These are phyloP conservation scores for Penaeus japonicus DNA, from an alignment of 1,140 invertebrate genomes.

Conservation along the genomic window DNA sequence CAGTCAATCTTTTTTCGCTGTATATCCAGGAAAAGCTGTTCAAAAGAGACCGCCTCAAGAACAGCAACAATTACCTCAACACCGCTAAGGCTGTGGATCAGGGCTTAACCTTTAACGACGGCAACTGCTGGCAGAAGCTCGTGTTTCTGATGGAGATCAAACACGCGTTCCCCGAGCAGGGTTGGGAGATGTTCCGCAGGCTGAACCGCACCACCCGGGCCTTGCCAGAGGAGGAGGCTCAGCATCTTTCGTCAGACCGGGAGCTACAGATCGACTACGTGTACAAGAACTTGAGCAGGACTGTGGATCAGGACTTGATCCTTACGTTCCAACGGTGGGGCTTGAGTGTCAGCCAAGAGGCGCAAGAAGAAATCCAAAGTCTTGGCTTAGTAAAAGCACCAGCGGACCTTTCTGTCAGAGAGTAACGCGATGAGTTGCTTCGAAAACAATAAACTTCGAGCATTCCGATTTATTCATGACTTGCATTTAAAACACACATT, in stretches of 20 bases:
- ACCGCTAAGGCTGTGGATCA: slow-evolving; percentile 22
- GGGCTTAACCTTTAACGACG: not conserved
- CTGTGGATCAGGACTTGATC: not conserved
- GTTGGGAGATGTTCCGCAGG: slow-evolving; percentile 17
- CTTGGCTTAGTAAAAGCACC: not conserved
- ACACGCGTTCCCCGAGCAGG: slow-evolving; percentile 1
- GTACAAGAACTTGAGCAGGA: not conserved
- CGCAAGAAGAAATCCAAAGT: not conserved
- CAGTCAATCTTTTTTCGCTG: slow-evolving; percentile 29
- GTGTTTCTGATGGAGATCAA: slow-evolving; percentile 42
- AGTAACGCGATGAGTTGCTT: too few relatives aligned
- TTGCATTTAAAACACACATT: too few relatives aligned
- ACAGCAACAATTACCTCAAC: not conserved
- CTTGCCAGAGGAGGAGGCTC: not conserved
- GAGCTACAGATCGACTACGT: slow-evolving; percentile 13
- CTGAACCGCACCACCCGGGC: slow-evolving; percentile 2
- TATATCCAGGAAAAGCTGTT: slow-evolving; percentile 28
- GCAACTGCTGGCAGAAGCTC: slow-evolving; percentile 15
- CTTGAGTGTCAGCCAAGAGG: not conserved
- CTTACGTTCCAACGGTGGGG: slow-evolving; percentile 26
- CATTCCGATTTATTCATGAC: too few relatives aligned
- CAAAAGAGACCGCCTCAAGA: not conserved
- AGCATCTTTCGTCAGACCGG: not conserved
- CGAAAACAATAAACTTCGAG: not conserved
- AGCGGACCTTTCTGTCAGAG: not conserved